These are phyloP conservation scores for Drosophila auraria DNA, from an alignment of 1,140 invertebrate species.

Conservation along the genomic window DNA sequence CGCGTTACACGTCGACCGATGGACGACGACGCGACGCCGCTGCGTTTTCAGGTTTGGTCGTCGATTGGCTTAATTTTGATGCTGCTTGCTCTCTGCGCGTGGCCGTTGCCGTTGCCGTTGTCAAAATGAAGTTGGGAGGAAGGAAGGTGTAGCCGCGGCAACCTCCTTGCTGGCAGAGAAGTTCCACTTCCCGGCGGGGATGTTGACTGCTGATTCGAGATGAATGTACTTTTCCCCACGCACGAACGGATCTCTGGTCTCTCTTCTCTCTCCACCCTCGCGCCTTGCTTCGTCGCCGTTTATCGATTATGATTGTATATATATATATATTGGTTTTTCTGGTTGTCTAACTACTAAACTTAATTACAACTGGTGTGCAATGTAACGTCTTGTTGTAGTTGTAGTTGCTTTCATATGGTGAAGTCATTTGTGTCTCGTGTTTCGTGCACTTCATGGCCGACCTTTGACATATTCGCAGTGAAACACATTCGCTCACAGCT, in stretches of 20 bases:
- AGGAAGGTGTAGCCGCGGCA: neutral
- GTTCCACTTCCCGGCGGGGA: constrained; percentile 22
- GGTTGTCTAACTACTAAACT: constrained; percentile 77
- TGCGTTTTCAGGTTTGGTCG: constrained; percentile 67
- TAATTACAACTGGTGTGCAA: constrained; percentile 79
- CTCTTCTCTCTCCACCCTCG: constrained; percentile 12
- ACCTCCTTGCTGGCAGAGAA: neutral
- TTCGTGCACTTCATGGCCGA: constrained; percentile 79
- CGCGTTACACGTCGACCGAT: constrained; percentile 72
- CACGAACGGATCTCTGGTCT: constrained; percentile 1
- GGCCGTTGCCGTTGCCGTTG: constrained; percentile 41
- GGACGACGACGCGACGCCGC: constrained; percentile 69
- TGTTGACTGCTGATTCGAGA: neutral
- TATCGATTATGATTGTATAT: constrained; percentile 19
- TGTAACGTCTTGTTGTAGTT: constrained; percentile 61
- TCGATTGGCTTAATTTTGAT: constrained; percentile 81
- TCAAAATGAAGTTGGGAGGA: constrained; percentile 22
- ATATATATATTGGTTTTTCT: constrained; percentile 30
- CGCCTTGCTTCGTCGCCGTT: constrained; percentile 4
- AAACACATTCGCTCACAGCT: constrained; percentile 77
- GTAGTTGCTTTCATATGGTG: constrained; percentile 44
- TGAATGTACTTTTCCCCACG: constrained; percentile 12
- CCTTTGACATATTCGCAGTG: constrained; percentile 83
- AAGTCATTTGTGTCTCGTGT: constrained; percentile 51
- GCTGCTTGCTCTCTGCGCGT: constrained; percentile 74